A percentile compares a stretch with the other conserved stretches of the same genome.
Conservation (phyloP, 2,797 vertebrate genomes). For the Notoglanidium macrostoma region DNA sequence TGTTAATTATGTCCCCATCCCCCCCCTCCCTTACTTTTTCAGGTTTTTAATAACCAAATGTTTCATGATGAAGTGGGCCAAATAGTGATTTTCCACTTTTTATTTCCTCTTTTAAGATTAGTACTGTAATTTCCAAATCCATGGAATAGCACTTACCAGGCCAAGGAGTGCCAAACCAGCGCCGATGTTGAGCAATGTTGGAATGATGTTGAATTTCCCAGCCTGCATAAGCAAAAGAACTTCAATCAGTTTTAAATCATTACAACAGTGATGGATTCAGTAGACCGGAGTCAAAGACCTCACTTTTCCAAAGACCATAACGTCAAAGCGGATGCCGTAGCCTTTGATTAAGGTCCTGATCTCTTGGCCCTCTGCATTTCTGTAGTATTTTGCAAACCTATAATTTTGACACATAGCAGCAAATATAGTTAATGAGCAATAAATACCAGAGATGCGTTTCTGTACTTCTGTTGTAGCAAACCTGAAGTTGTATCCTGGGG, state of each 20-base stretch:
- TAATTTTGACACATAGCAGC: neutral
- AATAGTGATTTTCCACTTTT: neutral
- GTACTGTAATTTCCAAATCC: neutral
- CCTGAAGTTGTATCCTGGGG: slow-evolving; percentile 86
- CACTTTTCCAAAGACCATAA: slow-evolving; percentile 87
- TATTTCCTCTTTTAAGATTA: neutral
- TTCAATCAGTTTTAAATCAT: neutral
- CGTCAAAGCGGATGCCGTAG: slow-evolving; percentile 85
- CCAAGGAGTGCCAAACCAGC: slow-evolving; percentile 82
- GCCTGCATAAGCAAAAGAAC: slow-evolving; percentile 66
- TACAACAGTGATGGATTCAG: neutral
- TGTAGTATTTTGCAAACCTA: slow-evolving; percentile 83
- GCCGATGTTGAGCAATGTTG: slow-evolving; percentile 84
- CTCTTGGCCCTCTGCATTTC: slow-evolving; percentile 68
- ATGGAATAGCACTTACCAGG: slow-evolving; percentile 74
- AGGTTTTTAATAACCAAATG: neutral
- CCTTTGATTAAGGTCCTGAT: slow-evolving; percentile 82
- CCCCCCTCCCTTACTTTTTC: too few relatives aligned
- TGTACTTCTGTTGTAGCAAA: slow-evolving; percentile 50
- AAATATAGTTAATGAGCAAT: neutral
- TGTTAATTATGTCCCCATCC: too few relatives aligned
- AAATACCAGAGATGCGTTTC: neutral
- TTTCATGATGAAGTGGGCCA: neutral
- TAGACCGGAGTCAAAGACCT: slow-evolving; percentile 31
- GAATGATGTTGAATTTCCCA: slow-evolving; percentile 78